A percentile compares a stretch with the other conserved stretches of the same genome.
phyloP scores from a whole-genome alignment of 2,797 vertebrate genomes.

The Syncerus caffer region DNA sequence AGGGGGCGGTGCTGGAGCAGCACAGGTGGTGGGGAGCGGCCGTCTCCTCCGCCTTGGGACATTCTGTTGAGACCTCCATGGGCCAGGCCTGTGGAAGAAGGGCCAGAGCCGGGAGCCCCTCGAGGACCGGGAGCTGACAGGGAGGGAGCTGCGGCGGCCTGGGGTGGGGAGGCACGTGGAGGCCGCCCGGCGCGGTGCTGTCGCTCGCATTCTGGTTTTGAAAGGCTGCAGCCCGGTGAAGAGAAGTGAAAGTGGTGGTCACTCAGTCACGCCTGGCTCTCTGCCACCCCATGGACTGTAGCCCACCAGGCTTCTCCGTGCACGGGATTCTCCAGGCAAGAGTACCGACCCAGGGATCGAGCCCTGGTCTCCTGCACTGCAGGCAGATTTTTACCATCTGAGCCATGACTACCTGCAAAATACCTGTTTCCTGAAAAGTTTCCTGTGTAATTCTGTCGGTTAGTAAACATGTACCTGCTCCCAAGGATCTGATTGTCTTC shows the following conservation, averaged over 20 bases:
- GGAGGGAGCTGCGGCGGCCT: background rate
- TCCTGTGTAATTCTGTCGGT: background rate
- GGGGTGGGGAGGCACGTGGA: background rate
- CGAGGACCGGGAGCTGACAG: background rate
- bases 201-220: background rate
- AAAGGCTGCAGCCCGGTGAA: background rate
- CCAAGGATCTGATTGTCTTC: background rate
- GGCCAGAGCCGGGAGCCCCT: background rate
- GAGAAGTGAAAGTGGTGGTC: background rate
- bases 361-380: background rate
- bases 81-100: background rate
- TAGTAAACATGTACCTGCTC: background rate
- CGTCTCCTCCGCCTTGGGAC: background rate
- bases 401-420: background rate
- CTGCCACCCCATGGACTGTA: background rate
- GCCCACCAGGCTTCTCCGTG: background rate
- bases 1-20: background rate
- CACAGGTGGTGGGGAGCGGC: background rate
- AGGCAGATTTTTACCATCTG: background rate
- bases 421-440: background rate
- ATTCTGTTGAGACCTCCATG: fast-evolving
- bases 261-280: background rate
- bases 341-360: background rate
- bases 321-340: background rate
- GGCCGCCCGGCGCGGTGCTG: too few species aligned